Evolutionary conservation across 2,797 vertebrate genomes (phyloP), one percentile per base, ranked within the genome.

Genomic region (Poeciliopsis paucimaculata): DNA sequence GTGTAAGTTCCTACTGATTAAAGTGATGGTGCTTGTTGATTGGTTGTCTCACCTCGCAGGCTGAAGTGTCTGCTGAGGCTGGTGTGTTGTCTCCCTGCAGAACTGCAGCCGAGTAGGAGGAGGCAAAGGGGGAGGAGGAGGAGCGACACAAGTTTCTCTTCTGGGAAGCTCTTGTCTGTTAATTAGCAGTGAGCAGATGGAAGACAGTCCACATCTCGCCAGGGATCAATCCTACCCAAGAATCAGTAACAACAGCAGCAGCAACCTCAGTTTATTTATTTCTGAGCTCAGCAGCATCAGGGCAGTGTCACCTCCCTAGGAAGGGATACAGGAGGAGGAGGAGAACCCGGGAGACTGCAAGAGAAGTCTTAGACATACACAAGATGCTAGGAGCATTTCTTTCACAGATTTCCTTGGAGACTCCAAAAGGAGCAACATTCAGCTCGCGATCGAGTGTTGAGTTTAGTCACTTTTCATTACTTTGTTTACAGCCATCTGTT

Each of bases 181-280:
- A 94, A 95, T 96, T 94, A 95, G 94, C 78, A 79, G 77, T 13
- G 82, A 94, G 89, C 94, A 95, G 92, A 95, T 95, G 94, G 94
- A 93, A 92, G 89, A 90, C 86, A 91, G 89, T 93, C 88, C 87
- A 87, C 87, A 82, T 91, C 86, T 94, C 89, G 28, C 90, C 83
- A 82, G 88, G 92, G 94, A 95, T 94, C 90, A 89, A 87, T 91
- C 91, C 92, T 79, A 77, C 81, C 80, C 79, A 70, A 91, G 91
- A 91, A 91, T 85, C 84, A 74, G 84, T 26, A 83, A 73, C 82
- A 82, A 78, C 86, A 60, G 81, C 72, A 12, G 86, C 43, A 6
- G 79, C 53, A 88, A 87, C 88, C 87, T 82, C 26, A 1, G 71
- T 91, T 91, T 90, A 93, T 94, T 95, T 95, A 91, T 90, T 89